These are phyloP conservation scores for Kradibia gibbosae DNA, from an alignment of 1,140 invertebrate genomes.

Conservation along the genomic window DNA sequence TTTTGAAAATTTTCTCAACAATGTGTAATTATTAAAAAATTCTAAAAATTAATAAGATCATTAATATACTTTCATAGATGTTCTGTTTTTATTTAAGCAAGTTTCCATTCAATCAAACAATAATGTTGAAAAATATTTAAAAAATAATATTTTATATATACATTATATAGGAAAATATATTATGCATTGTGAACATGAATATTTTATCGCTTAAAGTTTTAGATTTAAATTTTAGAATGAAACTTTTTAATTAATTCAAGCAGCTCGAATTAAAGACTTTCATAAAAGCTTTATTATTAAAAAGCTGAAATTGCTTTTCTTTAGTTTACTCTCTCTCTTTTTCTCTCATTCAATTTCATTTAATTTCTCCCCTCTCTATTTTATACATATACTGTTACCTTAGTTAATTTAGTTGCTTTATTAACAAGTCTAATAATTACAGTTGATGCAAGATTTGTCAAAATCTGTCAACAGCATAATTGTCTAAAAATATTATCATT, in stretches of 20 bases:
- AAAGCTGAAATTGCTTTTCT: background rate
- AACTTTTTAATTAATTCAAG: constrained; percentile 4
- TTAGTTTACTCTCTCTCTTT: background rate
- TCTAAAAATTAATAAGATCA: too few species aligned
- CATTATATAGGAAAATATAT: background rate
- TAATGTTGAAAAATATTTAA: background rate
- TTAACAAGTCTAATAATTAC: too few species aligned
- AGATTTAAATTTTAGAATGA: background rate
- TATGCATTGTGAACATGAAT: background rate
- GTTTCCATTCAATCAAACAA: background rate
- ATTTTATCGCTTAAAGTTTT: background rate
- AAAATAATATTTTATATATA: constrained; percentile 8
- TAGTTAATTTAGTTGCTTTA: too few species aligned
- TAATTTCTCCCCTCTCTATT: too few species aligned
- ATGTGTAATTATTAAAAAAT: too few species aligned
- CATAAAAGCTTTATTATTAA: background rate
- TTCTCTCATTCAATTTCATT: too few species aligned
- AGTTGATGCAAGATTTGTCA: too few species aligned
- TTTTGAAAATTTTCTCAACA: too few species aligned
- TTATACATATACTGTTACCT: too few species aligned
- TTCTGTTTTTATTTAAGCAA: background rate
- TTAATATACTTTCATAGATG: background rate
- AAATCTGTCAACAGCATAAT: too few species aligned
- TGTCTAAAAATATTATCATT: too few species aligned
- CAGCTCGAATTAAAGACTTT: background rate